A percentile compares a stretch with the other conserved stretches of the same genome.
phyloP scores from a whole-genome alignment of 2,797 vertebrate species.

The Picus viridis region DNA sequence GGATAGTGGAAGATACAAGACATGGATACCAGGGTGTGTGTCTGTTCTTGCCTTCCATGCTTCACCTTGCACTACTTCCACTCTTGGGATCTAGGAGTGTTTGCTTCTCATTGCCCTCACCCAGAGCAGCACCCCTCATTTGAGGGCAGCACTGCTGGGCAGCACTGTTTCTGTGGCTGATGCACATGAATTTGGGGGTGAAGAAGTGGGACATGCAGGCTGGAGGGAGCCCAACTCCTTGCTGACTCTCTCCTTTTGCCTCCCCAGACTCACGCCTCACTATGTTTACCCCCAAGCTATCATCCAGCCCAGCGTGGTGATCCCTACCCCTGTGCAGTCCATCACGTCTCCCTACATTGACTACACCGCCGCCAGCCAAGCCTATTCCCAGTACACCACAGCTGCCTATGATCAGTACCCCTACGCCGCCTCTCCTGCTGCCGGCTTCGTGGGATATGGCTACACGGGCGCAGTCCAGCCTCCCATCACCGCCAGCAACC shows the following conservation, averaged over 20 bases:
- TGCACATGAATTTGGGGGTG: fast-evolving
- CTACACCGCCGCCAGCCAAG: slow-evolving; percentile 84
- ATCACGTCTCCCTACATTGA: slow-evolving; percentile 90
- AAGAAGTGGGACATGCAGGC: fast-evolving
- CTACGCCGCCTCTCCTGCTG: slow-evolving; percentile 87
- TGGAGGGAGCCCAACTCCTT: not conserved
- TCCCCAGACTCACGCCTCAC: slow-evolving; percentile 87
- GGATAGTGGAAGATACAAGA: fast-evolving
- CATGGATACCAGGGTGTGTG: fast-evolving
- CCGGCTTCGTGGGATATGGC: slow-evolving; percentile 86
- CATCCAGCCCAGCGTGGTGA: slow-evolving; percentile 91
- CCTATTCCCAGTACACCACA: slow-evolving; percentile 89
- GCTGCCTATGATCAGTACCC: slow-evolving; percentile 94
- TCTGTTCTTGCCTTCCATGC: not conserved
- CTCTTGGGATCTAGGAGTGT: not conserved
- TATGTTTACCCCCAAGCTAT: slow-evolving; percentile 91
- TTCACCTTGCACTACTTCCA: not conserved
- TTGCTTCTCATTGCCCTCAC: not conserved
- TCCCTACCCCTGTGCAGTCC: slow-evolving; percentile 88
- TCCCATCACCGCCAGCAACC: slow-evolving; percentile 73
- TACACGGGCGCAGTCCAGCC: slow-evolving; percentile 83
- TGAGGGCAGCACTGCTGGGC: not conserved
- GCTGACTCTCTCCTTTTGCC: slow-evolving; percentile 25
- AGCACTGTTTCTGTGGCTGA: not conserved
- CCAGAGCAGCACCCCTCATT: not conserved